A percentile compares a stretch with the other conserved stretches of the same genome.
Evolutionary conservation across 2,888 invertebrate genomes (phyloP).

Genomic region (Caenorhabditis wallacei): DNA sequence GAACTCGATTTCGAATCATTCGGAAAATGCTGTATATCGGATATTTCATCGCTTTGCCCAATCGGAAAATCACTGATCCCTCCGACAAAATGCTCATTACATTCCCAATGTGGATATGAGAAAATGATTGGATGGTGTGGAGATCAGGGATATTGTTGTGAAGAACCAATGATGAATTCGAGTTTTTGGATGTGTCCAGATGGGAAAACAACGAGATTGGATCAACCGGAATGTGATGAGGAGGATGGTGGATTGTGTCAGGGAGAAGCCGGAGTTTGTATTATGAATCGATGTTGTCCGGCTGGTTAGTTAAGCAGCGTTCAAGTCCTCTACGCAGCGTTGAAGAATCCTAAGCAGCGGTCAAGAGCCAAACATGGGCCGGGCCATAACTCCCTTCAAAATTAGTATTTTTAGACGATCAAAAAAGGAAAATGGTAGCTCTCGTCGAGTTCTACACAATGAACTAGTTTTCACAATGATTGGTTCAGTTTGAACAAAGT

Average conservation of each 20-base stretch:
- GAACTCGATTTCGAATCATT: neutral
- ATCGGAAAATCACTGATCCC: constrained; percentile 16
- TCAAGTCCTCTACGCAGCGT: no score
- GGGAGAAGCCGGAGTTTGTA: neutral
- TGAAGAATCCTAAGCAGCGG: no score
- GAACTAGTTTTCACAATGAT: no score
- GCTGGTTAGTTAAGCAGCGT: constrained; percentile 9
- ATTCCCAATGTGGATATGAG: constrained; percentile 19
- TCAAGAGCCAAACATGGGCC: no score
- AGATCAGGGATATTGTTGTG: constrained; percentile 27
- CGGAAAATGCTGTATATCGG: constrained; percentile 30
- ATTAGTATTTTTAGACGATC: no score
- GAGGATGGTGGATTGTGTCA: constrained; percentile 7
- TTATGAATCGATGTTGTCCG: constrained; percentile 16
- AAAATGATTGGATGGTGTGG: constrained; percentile 7
- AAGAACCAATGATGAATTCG: neutral
- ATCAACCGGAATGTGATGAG: constrained; percentile 15
- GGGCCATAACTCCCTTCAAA: no score
- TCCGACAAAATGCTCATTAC: neutral
- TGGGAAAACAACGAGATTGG: neutral
- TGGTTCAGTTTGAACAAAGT: no score
- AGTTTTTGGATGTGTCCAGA: constrained; percentile 35
- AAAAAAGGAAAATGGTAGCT: no score
- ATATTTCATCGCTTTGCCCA: constrained; percentile 1
- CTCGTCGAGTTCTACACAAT: no score